phyloP scores from a whole-genome alignment of 2,113 vertebrate species.

The Oreamnos americanus region DNA sequence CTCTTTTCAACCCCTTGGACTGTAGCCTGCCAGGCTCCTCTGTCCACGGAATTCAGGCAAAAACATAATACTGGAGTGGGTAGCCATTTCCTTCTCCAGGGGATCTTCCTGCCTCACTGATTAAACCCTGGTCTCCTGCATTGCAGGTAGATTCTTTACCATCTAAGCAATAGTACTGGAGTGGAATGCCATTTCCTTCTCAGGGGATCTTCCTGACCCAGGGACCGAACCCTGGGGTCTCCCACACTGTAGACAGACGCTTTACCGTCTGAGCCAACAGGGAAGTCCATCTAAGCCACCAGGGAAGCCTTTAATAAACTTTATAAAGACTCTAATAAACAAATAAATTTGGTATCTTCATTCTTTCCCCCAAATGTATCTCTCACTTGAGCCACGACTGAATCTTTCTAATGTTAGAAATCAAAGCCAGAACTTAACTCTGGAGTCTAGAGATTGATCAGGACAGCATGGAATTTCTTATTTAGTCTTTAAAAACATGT shows the following conservation, averaged over 20 bases:
- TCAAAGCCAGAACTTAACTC: neutral
- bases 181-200: too few relatives aligned
- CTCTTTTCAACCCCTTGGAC: neutral
- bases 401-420: neutral
- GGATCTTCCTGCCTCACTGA: neutral
- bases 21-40: neutral
- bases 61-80: neutral
- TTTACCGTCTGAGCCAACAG: too few relatives aligned
- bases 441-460: neutral
- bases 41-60: neutral
- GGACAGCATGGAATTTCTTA: neutral
- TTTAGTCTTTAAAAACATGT: neutral
- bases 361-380: neutral
- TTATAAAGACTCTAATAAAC: neutral
- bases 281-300: neutral
- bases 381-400: neutral
- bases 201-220: too few relatives aligned
- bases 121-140: neutral
- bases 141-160: neutral
- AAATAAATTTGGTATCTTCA: neutral
- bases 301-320: neutral
- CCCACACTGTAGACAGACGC: too few relatives aligned
- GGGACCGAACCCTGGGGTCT: too few relatives aligned
- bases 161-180: neutral
- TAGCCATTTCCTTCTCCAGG: neutral